Percentiles rank a stretch among this genome's conserved stretches.
Conservation (phyloP, 2,797 vertebrate genomes). For the Carduelis carduelis region DNA sequence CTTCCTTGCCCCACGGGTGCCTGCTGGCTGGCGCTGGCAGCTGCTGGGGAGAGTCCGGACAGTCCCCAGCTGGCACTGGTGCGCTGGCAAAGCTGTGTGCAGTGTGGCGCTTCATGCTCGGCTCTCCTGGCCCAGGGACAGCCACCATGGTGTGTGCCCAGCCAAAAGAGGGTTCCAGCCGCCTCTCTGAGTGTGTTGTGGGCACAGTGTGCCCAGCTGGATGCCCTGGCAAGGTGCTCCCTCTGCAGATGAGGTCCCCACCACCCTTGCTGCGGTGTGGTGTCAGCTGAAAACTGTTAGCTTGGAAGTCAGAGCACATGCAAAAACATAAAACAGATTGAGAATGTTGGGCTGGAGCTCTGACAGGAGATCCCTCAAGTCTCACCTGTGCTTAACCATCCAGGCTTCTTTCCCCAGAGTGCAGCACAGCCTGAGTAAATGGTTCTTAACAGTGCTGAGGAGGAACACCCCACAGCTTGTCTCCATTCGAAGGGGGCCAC, state of each 20-base stretch:
- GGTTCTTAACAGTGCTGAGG: background rate
- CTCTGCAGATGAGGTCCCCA: background rate
- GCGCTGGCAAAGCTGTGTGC: background rate
- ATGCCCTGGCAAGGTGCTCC: background rate
- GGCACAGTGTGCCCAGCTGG: fast-evolving
- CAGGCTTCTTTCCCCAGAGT: background rate
- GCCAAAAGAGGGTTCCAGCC: fast-evolving
- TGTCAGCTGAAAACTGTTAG: background rate
- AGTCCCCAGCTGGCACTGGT: background rate
- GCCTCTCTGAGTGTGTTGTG: fast-evolving
- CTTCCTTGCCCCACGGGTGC: background rate
- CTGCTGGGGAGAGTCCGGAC: background rate
- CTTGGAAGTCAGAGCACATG: background rate
- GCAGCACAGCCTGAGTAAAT: background rate
- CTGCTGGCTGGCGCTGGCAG: background rate
- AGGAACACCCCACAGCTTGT: background rate
- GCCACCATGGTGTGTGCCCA: fast-evolving
- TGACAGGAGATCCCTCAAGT: background rate
- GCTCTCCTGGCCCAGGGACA: fast-evolving
- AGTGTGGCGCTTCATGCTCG: fast-evolving
- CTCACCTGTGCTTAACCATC: background rate
- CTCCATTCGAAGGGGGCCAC: fast-evolving
- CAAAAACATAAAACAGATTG: background rate
- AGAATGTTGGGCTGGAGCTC: background rate
- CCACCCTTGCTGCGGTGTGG: fast-evolving